These are phyloP conservation scores for Lepus townsendii DNA, from an alignment of 2,797 vertebrate genomes.

Conservation along the genomic window DNA sequence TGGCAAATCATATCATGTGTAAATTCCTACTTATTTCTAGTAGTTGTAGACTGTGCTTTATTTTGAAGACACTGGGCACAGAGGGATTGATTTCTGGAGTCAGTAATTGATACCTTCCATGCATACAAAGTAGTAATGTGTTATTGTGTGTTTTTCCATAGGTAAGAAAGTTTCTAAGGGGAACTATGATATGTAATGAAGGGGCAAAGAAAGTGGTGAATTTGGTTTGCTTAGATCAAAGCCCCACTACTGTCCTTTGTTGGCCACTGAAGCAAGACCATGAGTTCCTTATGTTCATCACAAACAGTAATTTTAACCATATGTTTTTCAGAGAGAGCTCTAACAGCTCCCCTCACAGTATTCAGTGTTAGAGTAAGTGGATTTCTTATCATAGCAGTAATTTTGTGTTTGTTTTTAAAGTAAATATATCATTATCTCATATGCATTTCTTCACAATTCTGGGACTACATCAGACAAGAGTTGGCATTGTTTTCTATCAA, in stretches of 20 bases:
- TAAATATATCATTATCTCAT: not conserved
- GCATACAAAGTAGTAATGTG: not conserved
- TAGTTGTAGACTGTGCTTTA: not conserved
- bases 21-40: not conserved
- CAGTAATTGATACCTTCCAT: not conserved
- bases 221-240: not conserved
- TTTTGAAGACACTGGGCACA: not conserved
- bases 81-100: not conserved
- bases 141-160: not conserved
- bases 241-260: not conserved
- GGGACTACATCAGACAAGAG: not conserved
- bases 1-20: not conserved
- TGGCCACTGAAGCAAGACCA: not conserved
- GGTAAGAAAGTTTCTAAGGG: not conserved
- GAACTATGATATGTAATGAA: not conserved
- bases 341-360: not conserved
- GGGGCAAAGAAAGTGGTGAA: not conserved
- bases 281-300: not conserved
- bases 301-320: not conserved
- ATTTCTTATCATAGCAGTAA: slow-evolving; percentile 18
- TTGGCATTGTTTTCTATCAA: not conserved
- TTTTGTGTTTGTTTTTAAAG: not conserved
- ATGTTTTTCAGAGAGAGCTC: not conserved
- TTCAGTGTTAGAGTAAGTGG: not conserved
- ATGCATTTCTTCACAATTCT: not conserved